These are phyloP conservation scores for Phymanthus crucifer DNA, from an alignment of 92 coral and sea anemone species.

Conservation along the genomic window DNA sequence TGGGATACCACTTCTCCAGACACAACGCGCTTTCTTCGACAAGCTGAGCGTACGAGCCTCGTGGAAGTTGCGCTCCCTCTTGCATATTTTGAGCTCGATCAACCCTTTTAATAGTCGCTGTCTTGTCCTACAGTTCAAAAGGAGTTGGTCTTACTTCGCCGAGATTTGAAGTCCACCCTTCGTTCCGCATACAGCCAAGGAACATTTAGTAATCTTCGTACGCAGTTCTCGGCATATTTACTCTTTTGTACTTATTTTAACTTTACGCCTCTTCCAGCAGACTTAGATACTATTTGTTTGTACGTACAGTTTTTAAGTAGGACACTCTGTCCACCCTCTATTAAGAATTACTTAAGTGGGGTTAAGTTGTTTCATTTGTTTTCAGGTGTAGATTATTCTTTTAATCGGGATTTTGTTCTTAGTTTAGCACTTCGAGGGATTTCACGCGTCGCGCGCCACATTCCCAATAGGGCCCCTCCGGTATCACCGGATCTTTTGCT, in stretches of 20 bases:
- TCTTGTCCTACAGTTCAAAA: background rate
- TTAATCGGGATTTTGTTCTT: constrained; percentile 22
- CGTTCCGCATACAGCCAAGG: constrained; percentile 26
- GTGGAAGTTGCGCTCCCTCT: constrained; percentile 5
- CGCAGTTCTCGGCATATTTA: constrained; percentile 32
- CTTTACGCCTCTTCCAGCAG: constrained; percentile 19
- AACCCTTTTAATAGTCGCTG: background rate
- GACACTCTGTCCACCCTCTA: constrained; percentile 12
- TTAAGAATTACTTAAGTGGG: constrained; percentile 36
- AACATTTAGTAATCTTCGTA: constrained; percentile 29
- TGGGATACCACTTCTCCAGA: constrained; percentile 5
- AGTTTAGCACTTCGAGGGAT: constrained; percentile 28
- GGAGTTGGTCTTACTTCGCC: constrained; percentile 12
- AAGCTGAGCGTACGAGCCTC: background rate
- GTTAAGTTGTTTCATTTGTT: constrained; percentile 37
- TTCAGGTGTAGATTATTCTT: constrained; percentile 27
- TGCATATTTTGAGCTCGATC: constrained; percentile 1
- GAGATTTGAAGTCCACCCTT: constrained; percentile 8
- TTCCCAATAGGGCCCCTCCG: constrained; percentile 29
- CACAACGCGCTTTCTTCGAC: background rate
- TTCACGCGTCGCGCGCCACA: constrained; percentile 7
- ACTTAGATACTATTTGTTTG: constrained; percentile 20
- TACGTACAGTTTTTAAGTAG: constrained; percentile 39
- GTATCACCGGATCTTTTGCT: constrained; percentile 31
- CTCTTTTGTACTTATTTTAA: constrained; percentile 29